Base-by-base conservation (phyloP, 1,140 invertebrate species). In the Acromyrmex charruanus region DNA sequence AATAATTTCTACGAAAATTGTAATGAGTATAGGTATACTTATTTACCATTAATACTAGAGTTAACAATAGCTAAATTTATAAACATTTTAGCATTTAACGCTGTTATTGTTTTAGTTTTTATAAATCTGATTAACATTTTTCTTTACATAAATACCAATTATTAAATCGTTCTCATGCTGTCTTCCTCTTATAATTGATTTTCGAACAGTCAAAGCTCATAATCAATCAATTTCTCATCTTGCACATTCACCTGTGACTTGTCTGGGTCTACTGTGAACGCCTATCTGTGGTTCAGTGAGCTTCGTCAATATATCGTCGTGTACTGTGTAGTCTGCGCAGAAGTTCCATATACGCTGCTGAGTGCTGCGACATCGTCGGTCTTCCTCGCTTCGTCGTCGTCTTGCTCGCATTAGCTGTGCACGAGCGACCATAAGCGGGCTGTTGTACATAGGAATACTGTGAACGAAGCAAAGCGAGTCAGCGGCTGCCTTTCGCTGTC, bases 361-460 rank as follows among this genome's bases (percentile, higher is more conserved):
- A 61, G 44, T 14, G 25, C 53, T 44, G 39, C 18, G 25, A 69
- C 25, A n/a, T 86, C 28, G 75, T 63, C 58, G 44, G 21, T 79
- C 49, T n/a, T 53, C 28, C n/a, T 25, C 69, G 72, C 21, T 51
- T 58, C 53, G 0, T 39, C n/a, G 16, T 75, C n/a, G 58, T 51
- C 71, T 80, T 80, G n/a, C 25, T 61, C 55, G 69, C 25, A 75
- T 84, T 84, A 84, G 39, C n/a, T 28, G 49, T 77, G 55, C 68
- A 31, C 51, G 59, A 61, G 66, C 28, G 21, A 84, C 55, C 72
- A 53, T 53, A 66, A 61, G 68, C 55, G 21, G 39, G 35, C 7
- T 14, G 39, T 51, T 25, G 16, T 12, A 35, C 72, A 59, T 71
- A 68, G 35, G 44, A 68, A 44, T 31, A 35, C 59, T 51, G 66